Evolutionary conservation across 2,797 vertebrate genomes (phyloP).

Genomic region (Labeo calbasu): DNA sequence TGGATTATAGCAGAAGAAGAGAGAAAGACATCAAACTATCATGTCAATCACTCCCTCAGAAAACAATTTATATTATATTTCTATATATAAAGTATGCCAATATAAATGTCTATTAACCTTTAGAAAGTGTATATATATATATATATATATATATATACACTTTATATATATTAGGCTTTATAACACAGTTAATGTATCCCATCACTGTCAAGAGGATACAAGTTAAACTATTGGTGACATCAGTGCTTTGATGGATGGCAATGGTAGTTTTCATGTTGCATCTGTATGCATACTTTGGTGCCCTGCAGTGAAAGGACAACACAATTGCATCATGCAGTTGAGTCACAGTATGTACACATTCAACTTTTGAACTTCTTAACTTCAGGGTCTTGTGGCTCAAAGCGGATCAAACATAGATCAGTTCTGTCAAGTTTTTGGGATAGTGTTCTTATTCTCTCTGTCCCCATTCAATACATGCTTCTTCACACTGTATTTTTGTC

Average conservation of each 20-base stretch:
- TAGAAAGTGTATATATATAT: neutral
- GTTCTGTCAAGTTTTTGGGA: slow-evolving; percentile 42
- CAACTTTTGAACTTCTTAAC: slow-evolving; percentile 32
- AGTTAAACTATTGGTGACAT: neutral
- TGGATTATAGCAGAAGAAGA: neutral
- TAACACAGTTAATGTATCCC: neutral
- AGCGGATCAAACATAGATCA: slow-evolving; percentile 14
- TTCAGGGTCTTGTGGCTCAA: slow-evolving; percentile 21
- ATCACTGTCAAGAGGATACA: neutral
- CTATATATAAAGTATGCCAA: neutral
- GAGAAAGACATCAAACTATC: neutral
- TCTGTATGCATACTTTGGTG: neutral
- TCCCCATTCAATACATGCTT: slow-evolving; percentile 62
- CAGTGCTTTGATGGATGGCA: neutral
- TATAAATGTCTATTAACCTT: neutral
- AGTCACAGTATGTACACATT: neutral
- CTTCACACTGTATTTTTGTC: slow-evolving; percentile 66
- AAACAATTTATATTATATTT: neutral
- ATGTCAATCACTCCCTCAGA: neutral
- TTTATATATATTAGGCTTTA: neutral
- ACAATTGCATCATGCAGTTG: neutral
- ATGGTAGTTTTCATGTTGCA: neutral
- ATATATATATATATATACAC: too few species aligned
- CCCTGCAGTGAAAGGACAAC: neutral
- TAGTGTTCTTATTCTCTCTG: slow-evolving; percentile 53